Conservation (phyloP, 2,113 vertebrate genomes). For the Puma concolor region DNA sequence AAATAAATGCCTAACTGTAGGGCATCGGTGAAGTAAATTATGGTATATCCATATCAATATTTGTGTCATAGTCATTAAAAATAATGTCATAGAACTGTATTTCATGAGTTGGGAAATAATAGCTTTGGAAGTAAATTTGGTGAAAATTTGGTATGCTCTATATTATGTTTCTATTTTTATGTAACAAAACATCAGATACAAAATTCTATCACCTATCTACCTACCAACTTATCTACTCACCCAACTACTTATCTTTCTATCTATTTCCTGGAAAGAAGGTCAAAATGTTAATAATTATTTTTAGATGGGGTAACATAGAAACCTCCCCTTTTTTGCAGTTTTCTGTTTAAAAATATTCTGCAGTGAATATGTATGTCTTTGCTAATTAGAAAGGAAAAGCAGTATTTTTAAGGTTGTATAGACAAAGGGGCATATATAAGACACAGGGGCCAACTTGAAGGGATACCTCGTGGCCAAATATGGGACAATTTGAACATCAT, state of each 20-base stretch:
- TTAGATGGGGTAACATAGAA: slow-evolving; percentile 27
- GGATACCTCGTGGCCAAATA: not conserved
- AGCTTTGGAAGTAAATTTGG: not conserved
- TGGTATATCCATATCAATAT: not conserved
- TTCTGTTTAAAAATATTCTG: not conserved
- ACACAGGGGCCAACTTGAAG: not conserved
- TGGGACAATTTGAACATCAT: not conserved
- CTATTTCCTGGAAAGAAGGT: not conserved
- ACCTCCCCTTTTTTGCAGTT: not conserved
- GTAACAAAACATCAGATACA: not conserved
- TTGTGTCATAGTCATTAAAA: not conserved
- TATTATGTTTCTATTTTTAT: not conserved
- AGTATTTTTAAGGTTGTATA: not conserved
- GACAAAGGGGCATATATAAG: not conserved
- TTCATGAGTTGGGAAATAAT: not conserved
- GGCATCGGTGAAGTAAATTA: not conserved
- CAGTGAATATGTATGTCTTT: slow-evolving; percentile 25
- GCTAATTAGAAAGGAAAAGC: slow-evolving; percentile 14
- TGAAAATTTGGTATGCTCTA: not conserved
- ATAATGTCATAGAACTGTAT: not conserved
- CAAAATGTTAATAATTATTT: slow-evolving; percentile 30
- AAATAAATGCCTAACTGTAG: not conserved
- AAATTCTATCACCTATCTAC: not conserved
- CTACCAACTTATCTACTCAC: not conserved
- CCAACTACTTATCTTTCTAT: not conserved